Evolutionary conservation across 2,888 invertebrate species (phyloP).

Genomic region (Odontothrips loti): DNA sequence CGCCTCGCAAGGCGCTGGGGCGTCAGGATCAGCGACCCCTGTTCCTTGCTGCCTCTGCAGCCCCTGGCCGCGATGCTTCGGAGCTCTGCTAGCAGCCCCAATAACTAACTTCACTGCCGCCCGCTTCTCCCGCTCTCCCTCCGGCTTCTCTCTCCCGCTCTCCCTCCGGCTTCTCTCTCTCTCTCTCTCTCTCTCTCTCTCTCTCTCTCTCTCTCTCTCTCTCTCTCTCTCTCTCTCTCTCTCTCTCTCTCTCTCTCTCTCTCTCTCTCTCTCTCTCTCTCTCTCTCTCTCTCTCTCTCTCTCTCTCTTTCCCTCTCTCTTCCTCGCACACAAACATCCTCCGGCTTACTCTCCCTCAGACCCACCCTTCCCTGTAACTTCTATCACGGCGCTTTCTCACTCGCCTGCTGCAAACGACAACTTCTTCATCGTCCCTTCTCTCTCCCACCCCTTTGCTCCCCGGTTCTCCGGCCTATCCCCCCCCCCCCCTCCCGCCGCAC

Average conservation of each 20-base stretch:
- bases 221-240: not conserved
- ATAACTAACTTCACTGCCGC: not conserved
- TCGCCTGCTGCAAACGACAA: not conserved
- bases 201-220: not conserved
- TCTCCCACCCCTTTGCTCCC: not conserved
- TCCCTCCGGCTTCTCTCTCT: not conserved
- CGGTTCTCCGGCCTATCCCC: not conserved
- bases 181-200: not conserved
- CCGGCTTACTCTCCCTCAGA: too few relatives aligned
- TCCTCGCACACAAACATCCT: too few relatives aligned
- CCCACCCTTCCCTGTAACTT: too few relatives aligned
- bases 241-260: not conserved
- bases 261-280: not conserved
- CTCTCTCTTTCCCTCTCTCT: not conserved
- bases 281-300: not conserved
- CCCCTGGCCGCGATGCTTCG: not conserved
- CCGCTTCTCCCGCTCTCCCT: not conserved
- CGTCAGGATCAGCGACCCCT: too few relatives aligned
- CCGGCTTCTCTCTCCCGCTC: not conserved
- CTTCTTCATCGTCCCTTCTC: not conserved
- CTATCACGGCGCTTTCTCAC: not conserved
- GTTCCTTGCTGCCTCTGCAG: too few relatives aligned
- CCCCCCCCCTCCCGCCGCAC: not conserved
- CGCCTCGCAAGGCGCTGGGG: not conserved
- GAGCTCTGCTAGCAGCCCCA: not conserved